Conservation (phyloP, 2,113 vertebrate species). For the Salvelinus sp. region DNA sequence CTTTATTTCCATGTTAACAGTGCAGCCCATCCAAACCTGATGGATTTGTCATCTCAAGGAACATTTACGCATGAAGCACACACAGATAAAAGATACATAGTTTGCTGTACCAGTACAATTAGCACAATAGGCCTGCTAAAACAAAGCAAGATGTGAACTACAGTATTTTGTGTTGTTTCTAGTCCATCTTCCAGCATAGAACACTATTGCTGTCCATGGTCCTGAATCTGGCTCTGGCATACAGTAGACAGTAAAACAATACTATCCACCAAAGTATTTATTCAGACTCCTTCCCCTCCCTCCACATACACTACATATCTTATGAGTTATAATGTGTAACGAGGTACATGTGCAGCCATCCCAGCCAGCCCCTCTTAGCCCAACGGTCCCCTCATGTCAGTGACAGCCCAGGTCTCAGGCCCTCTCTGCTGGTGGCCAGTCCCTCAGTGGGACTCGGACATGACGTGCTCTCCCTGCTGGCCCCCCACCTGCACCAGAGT, state of each 20-base stretch:
- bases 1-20: constrained; percentile 49
- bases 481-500: constrained; percentile 35
- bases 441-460: constrained; percentile 30
- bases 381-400: too few species aligned
- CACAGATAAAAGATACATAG: neutral
- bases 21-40: neutral
- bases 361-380: too few species aligned
- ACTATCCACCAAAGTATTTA: neutral
- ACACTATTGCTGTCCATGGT: too few species aligned
- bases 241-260: too few species aligned
- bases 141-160: neutral
- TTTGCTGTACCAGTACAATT: constrained; percentile 12
- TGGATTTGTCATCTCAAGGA: neutral
- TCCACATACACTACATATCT: neutral
- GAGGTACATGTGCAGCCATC: neutral
- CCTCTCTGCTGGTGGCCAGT: constrained; percentile 34
- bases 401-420: constrained; percentile 29
- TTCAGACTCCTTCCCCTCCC: neutral
- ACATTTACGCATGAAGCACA: neutral
- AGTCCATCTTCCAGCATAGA: too few species aligned
- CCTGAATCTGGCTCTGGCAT: too few species aligned
- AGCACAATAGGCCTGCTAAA: neutral
- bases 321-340: neutral
- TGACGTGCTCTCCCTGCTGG: constrained; percentile 19
- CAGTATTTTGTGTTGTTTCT: neutral